Base-by-base conservation (phyloP, 1,140 invertebrate genomes). In the Drosophila seguyi region DNA sequence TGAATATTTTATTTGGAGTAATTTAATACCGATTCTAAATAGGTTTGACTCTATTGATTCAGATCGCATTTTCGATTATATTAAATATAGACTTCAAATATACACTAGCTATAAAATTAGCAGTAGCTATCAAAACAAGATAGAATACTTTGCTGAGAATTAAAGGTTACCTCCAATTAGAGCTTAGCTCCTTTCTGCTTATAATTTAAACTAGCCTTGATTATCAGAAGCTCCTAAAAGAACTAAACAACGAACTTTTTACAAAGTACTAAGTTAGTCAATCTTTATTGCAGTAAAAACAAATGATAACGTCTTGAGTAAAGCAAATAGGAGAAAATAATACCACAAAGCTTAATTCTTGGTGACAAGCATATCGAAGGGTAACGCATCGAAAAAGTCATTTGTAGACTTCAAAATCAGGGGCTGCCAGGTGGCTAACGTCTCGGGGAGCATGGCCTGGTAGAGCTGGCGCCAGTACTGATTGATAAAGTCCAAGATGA, bases 401-500 rank as follows among this genome's bases (percentile, higher is more conserved):
- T 93, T 93, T 7, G 58, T 55, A 16, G 75, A 57, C 25, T 87
- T 85, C 11, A 92, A 29, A 27, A 92, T 58, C 16, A 90, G 8
- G 0, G 92, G 92, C 66, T 91, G 76, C 90, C 91, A 92, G 13
- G 71, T 67, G 59, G 79, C 68, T 56, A 91, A 45, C 0, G 91
- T 92, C 41, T 92, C 81, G 0, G 91, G 91, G 2, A 92, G 41
- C 76, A 92, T 83, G 3, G 82, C 66, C 68, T 85, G 67, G 31
- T 91, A 92, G 0, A 92, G 76, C 29, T 81, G 62, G 2, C 76
- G 90, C 92, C 92, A 93, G 38, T 93, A 84, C 53, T 92, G 87
- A 55, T 93, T 93, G 14, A 92, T 75, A 56, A 92, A 92, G 36
- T 93, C 90, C 65, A 92, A 44, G n/a, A 92, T 76, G 44, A 92